phyloP scores from a whole-genome alignment of 2,113 vertebrate species.

The Oncorhynchus gorbuscha region DNA sequence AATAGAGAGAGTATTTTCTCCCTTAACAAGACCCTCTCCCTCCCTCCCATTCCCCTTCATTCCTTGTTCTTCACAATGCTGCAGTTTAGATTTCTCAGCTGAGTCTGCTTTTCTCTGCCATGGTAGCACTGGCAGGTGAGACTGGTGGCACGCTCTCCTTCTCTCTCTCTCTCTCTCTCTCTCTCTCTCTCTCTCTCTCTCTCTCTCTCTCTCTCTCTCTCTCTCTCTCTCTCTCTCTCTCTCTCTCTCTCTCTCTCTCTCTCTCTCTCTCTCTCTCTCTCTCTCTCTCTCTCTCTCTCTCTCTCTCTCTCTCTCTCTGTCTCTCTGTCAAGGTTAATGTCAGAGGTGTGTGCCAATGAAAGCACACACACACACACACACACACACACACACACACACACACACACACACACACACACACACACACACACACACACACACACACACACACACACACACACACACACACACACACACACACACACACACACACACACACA shows the following conservation, averaged over 20 bases:
- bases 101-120: slow-evolving; percentile 44
- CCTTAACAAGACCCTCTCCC: background rate
- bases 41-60: slow-evolving; percentile 24
- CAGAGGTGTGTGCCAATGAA: slow-evolving; percentile 73
- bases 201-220: no score
- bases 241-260: accelerated
- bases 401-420: no score
- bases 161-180: slow-evolving; percentile 9
- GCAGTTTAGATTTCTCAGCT: slow-evolving; percentile 42
- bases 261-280: background rate
- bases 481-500: no score
- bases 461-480: no score
- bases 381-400: no score
- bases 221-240: no score
- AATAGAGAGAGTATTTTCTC: slow-evolving; percentile 42
- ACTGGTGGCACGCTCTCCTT: slow-evolving; percentile 40
- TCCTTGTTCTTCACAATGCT: slow-evolving; percentile 19
- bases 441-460: no score
- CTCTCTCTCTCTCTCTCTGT: no score
- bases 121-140: slow-evolving; percentile 35
- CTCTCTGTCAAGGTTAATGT: slow-evolving; percentile 61
- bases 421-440: no score
- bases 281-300: no score
- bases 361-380: slow-evolving; percentile 28
- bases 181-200: background rate